Evolutionary conservation across 2,888 invertebrate genomes (phyloP).

Genomic region (Pollenia labialis): DNA sequence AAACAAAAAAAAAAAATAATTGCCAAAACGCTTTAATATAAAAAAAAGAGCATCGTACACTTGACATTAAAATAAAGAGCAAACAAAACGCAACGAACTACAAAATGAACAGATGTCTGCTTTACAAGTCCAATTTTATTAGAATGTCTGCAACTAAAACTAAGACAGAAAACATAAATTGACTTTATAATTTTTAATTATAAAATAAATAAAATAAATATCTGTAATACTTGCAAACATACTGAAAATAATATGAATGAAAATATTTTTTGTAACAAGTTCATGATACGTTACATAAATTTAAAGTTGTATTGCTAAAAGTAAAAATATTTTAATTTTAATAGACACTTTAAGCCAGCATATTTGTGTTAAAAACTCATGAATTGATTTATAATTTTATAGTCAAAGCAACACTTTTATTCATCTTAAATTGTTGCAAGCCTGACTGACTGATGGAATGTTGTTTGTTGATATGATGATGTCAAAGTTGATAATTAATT

Average conservation of each 20-base stretch:
- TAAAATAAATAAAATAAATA: conserved; percentile 25
- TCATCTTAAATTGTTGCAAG: conserved; percentile 6
- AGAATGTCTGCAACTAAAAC: conserved; percentile 29
- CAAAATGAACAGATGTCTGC: conserved; percentile 27
- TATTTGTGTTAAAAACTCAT: not conserved
- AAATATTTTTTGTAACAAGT: too few species aligned
- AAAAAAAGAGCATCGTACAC: conserved; percentile 29
- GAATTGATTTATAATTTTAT: not conserved
- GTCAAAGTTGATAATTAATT: conserved; percentile 1
- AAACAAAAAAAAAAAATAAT: conserved; percentile 16
- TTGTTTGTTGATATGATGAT: conserved; percentile 17
- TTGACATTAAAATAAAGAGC: conserved; percentile 70
- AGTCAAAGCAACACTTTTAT: not conserved
- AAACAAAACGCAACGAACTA: conserved; percentile 31
- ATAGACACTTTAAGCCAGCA: too few species aligned
- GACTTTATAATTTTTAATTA: conserved; percentile 39
- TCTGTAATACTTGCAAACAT: not conserved
- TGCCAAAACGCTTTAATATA: conserved; percentile 26
- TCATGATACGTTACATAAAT: too few species aligned
- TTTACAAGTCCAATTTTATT: conserved; percentile 48
- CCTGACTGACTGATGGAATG: conserved; percentile 36
- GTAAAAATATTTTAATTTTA: too few species aligned
- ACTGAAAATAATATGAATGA: too few species aligned
- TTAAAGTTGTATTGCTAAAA: too few species aligned
- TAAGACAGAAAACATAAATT: conserved; percentile 4